A percentile compares a stretch with the other conserved stretches of the same genome.
These are phyloP conservation scores for Morpho helenor DNA, from an alignment of 2,888 invertebrate genomes.

Conservation along the genomic window DNA sequence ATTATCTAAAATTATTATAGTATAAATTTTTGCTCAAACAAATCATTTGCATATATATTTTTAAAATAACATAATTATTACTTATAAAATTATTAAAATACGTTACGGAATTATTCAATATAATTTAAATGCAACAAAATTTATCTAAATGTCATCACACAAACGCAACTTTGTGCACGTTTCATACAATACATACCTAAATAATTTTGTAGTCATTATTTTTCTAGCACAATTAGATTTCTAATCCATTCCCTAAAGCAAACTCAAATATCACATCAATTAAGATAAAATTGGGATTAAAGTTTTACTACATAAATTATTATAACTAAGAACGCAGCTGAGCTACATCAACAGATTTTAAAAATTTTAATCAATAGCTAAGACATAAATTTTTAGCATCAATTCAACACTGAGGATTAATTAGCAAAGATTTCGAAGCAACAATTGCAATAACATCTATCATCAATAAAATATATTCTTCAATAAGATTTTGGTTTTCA, in stretches of 20 bases:
- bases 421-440: neutral
- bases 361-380: slow-evolving; percentile 2
- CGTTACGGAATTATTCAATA: slow-evolving; percentile 5
- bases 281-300: slow-evolving; percentile 12
- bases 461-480: neutral
- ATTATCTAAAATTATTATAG: neutral
- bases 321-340: slow-evolving; percentile 8
- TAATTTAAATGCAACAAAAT: slow-evolving; percentile 26
- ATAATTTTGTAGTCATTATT: neutral
- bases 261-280: slow-evolving; percentile 22
- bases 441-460: neutral
- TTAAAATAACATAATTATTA: no score
- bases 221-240: slow-evolving; percentile 13
- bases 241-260: slow-evolving; percentile 13
- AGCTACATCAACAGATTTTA: slow-evolving; percentile 10
- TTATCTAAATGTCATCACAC: slow-evolving; percentile 11
- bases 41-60: neutral
- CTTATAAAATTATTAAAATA: no score
- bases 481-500: neutral
- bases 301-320: slow-evolving; percentile 6
- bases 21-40: no score
- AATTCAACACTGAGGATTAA: neutral
- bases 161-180: slow-evolving; percentile 25
- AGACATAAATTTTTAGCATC: neutral
- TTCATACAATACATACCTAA: slow-evolving; percentile 6